Conservation (phyloP, 1,140 invertebrate species). For the Spodoptera litura region DNA sequence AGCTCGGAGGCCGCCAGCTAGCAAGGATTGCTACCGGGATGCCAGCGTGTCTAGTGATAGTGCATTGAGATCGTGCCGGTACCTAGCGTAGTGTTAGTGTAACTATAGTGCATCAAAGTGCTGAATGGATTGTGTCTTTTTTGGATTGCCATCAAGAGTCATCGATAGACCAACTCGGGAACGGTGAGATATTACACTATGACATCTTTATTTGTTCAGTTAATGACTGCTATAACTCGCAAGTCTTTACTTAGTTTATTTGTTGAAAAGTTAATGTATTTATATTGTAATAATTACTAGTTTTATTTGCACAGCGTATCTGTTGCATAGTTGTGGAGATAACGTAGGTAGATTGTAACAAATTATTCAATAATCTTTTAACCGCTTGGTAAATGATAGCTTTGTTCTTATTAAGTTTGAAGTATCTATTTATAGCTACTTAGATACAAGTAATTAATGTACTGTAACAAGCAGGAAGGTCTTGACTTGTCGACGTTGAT, state of each 20-base stretch:
- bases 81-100: conserved; percentile 79
- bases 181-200: conserved; percentile 69
- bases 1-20: conserved; percentile 53
- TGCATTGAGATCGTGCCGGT: conserved; percentile 76
- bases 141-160: conserved; percentile 84
- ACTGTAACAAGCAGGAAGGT: conserved; percentile 8
- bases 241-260: conserved; percentile 40
- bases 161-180: conserved; percentile 79
- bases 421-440: background rate
- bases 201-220: conserved; percentile 45
- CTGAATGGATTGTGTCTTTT: conserved; percentile 83
- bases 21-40: conserved; percentile 68
- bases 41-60: conserved; percentile 82
- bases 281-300: conserved; percentile 2
- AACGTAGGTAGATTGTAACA: background rate
- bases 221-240: conserved; percentile 32
- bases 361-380: conserved; percentile 29
- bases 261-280: conserved; percentile 28
- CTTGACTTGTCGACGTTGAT: conserved; percentile 1
- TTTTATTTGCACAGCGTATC: conserved; percentile 39
- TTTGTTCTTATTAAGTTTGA: conserved; percentile 1
- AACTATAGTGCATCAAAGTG: conserved; percentile 82
- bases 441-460: background rate
- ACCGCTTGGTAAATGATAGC: conserved; percentile 3
- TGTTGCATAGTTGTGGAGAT: conserved; percentile 7